phyloP scores from a whole-genome alignment of 2,797 vertebrate genomes.

The Premnoplex brunnescens region DNA sequence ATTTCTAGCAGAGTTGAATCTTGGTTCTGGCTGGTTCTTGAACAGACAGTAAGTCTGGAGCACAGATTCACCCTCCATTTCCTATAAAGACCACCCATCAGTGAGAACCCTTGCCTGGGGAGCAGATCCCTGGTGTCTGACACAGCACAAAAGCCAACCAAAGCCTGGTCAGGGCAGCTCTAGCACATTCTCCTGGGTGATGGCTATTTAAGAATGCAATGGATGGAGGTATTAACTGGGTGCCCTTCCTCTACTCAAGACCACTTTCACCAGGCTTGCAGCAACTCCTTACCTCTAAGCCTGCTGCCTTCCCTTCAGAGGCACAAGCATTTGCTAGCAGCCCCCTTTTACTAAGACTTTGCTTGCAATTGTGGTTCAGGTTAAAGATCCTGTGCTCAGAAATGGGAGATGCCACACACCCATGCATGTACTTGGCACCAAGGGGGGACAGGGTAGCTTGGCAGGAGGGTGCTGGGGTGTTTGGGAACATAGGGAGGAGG shows the following conservation, averaged over 20 bases:
- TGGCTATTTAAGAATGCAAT: background rate
- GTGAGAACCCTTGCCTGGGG: background rate
- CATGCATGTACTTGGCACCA: rapidly evolving
- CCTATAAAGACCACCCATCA: background rate
- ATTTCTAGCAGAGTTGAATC: background rate
- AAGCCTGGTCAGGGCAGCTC: background rate
- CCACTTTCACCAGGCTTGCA: background rate
- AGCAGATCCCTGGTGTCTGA: background rate
- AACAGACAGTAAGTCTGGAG: background rate
- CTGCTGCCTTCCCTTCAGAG: background rate
- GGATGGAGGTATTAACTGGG: background rate
- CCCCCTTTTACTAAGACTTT: background rate
- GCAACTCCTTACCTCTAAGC: background rate
- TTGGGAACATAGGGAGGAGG: background rate
- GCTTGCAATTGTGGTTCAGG: background rate
- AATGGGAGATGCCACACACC: background rate
- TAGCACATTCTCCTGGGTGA: background rate
- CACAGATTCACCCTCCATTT: rapidly evolving
- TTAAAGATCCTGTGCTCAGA: background rate
- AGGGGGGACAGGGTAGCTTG: background rate
- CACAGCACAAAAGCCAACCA: background rate
- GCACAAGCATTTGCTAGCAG: background rate
- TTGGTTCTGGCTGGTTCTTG: background rate
- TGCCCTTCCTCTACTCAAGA: background rate
- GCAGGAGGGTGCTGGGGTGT: background rate